Evolutionary conservation across 1,140 invertebrate genomes (phyloP), one percentile per base, ranked within the genome.

Genomic region (Cheumatopsyche charites): DNA sequence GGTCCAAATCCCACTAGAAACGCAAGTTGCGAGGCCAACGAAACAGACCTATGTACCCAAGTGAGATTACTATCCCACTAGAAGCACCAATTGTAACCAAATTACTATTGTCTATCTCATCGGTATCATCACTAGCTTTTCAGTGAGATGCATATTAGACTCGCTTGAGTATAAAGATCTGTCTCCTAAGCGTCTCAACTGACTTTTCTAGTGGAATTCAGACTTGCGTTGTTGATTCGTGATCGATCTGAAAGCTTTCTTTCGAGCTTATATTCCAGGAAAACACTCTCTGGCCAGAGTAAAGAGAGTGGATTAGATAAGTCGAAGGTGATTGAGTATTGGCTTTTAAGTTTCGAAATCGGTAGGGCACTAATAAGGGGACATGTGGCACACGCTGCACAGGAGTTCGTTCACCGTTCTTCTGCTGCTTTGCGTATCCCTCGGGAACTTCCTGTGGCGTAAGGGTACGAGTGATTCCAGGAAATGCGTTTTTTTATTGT

Each of bases 231-330:
- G 13, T 43, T 43, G 42, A 7, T 9, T 43, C 42, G 13, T 13
- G 13, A 43, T 43, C 7, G 13, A 43, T 43, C 7, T 43, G 42
- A 43, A 43, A 43, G 42, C 42, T 43, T 43, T 43, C 7, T 43
- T 7, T n/a, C n/a, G n/a, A n/a, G n/a, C n/a, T n/a, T n/a, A n/a
- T n/a, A n/a, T n/a, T n/a, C n/a, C n/a, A n/a, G n/a, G n/a, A n/a
- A n/a, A n/a, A n/a, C n/a, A n/a, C n/a, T n/a, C n/a, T n/a, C n/a
- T n/a, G n/a, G n/a, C n/a, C n/a, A n/a, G n/a, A n/a, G n/a, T n/a
- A n/a, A n/a, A 45, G 63, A 66, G 63, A 66, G 43, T 47, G 41
- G 63, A 66, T 66, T 66, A 66, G 63, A 66, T 66, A 66, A 66
- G 43, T 66, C 47, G 63, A 47, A 66, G 43, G 63, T 66, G 63